Evolutionary conservation across 1,140 invertebrate genomes (phyloP).

Genomic region (Wiebesia pumilae): DNA sequence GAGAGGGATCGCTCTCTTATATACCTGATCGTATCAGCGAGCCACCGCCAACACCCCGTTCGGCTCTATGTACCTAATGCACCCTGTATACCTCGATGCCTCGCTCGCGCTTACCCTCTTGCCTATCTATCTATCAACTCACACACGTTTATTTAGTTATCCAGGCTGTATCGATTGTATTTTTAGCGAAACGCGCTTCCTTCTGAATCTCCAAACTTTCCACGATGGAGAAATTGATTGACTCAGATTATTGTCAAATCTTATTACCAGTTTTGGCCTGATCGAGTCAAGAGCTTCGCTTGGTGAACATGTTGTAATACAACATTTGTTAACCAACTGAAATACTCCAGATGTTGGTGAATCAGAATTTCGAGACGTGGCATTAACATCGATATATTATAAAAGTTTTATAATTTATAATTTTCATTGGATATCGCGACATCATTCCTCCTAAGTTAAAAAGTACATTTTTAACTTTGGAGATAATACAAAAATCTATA

Average conservation of each 20-base stretch:
- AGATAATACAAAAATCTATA: not conserved
- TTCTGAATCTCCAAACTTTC: not conserved
- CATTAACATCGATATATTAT: no score
- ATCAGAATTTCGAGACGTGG: no score
- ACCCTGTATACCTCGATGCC: not conserved
- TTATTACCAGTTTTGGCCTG: not conserved
- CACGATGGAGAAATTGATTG: not conserved
- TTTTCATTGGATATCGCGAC: no score
- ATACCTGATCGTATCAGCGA: constrained; percentile 10
- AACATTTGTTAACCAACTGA: not conserved
- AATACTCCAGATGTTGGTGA: not conserved
- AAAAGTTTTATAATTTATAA: no score
- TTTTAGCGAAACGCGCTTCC: not conserved
- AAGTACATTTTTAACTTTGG: not conserved
- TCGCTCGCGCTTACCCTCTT: constrained; percentile 1
- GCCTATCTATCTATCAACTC: not conserved
- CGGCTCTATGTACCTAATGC: not conserved
- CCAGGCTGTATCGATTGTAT: not conserved
- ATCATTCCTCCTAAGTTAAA: not conserved
- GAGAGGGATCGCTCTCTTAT: not conserved
- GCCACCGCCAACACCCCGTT: not conserved
- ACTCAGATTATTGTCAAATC: not conserved
- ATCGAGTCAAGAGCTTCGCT: not conserved
- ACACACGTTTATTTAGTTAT: constrained; percentile 1
- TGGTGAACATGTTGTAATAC: not conserved